Base-by-base conservation (phyloP, 2,797 vertebrate genomes). In the Decapterus maruadsi region DNA sequence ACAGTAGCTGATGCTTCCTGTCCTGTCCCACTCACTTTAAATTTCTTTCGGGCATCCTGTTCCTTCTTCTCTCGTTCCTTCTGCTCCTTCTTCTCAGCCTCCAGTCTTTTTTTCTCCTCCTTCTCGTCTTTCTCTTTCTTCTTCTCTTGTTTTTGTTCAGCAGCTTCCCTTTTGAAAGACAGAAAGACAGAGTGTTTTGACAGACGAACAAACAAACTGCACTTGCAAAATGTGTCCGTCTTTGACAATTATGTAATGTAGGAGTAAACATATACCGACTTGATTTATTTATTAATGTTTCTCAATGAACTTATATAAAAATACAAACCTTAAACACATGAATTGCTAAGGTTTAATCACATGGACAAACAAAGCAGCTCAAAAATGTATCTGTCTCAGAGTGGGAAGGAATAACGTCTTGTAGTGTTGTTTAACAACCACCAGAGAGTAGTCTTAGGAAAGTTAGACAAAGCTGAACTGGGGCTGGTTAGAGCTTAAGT, bases 61-160 rank as follows among this genome's bases (percentile, higher is more conserved):
- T 99, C 97, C 90, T 97, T 98, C 89, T 96, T 98, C 81, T 98
- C 97, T 67, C 96, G 96, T 57, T 97, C 97, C 78, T 94, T 99
- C 82, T 97, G 96, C 77, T 97, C 96, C 80, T 96, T 99, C 87
- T 94, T 97, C 72, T 97, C 96, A 56, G 95, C 93, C 38, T 97
- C 97, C 26, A 93, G 77, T 70, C 93, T 93, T 90, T 92, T 97
- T 84, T 96, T 98, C 71, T 96, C 96, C 60, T 96, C 95, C 75
- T 96, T 98, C 40, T 96, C 95, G 0, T 96, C 95, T 77, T 96
- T 97, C 14, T 96, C 95, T 16, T 45, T 77, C 81, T 94, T 96
- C 74, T 95, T 97, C 1, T 96, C 95, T 77, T 93, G 92, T 66
- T 92, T 93, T 72, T 80, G 95, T 36, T 94, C 95, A 4, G 46